Conservation (phyloP, 2,113 vertebrate genomes). For the Elachura formosa region DNA sequence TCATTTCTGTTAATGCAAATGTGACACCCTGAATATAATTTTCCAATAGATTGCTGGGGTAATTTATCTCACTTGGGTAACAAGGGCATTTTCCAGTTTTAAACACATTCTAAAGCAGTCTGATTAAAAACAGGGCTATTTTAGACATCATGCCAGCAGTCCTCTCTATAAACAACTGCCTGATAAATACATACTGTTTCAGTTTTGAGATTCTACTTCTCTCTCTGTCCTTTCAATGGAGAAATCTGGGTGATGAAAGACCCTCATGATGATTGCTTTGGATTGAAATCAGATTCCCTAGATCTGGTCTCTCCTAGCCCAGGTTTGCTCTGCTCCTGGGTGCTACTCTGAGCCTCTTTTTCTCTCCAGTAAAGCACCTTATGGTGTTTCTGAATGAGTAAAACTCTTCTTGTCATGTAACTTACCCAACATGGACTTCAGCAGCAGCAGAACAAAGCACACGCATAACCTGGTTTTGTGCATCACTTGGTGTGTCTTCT, state of each 20-base stretch:
- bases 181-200: neutral
- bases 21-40: neutral
- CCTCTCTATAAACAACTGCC: neutral
- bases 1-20: neutral
- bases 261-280: neutral
- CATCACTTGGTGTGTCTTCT: accelerated
- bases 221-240: neutral
- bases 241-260: neutral
- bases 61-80: neutral
- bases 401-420: neutral
- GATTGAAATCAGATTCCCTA: neutral
- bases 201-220: neutral
- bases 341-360: neutral
- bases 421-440: neutral
- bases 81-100: neutral
- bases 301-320: neutral
- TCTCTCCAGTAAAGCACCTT: neutral
- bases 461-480: neutral
- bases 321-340: neutral
- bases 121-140: neutral
- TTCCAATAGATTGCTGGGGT: neutral
- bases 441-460: neutral
- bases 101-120: neutral
- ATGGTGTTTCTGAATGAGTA: neutral
- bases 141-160: neutral